Base-by-base conservation (phyloP, 1,140 invertebrate genomes). In the Drosophila ficusphila region DNA sequence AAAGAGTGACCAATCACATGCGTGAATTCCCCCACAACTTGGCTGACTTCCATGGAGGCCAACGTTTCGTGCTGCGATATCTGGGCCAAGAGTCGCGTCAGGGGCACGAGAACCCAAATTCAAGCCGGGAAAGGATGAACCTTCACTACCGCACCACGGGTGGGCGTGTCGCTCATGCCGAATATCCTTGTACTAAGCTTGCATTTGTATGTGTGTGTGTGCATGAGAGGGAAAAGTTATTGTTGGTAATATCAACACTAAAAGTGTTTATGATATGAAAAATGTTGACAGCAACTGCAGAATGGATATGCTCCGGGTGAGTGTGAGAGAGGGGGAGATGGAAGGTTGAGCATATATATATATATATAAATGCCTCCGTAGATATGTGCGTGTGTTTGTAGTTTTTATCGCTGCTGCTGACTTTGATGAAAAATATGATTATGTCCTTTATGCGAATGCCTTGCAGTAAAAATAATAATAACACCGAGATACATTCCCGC, bases 361-460 rank as follows among this genome's bases (percentile, higher is more conserved):
- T 47, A n/a, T 61, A 2, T 47, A 14, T 47, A n/a, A 49, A 2
- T 38, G 25, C 41, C 54, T 62, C 29, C 36, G 11, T 71, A 48
- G 61, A 25, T 36, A 33, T 46, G 58, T 52, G 71, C 74, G 60
- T 82, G 33, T 62, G 68, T 52, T 41, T 82, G 82, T 88, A 88
- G 82, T 76, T 88, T 88, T 88, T 88, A 88, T 88, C 82, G 83
- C 75, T 82, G 75, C 67, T 88, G 82, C 82, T 88, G 82, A 88
- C 82, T 88, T 88, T 88, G 82, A 88, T 88, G 82, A 89, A 88
- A 88, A 88, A 88, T 88, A 88, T 88, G 82, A 88, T 88, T 88
- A 88, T 88, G 82, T 88, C 77, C 82, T 88, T 88, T 88, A 89
- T 88, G 82, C 82, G 83, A 88, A 88, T 88, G 82, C 83, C 77